Conservation (phyloP, 2,888 invertebrate species). For the Synergus japonicus region DNA sequence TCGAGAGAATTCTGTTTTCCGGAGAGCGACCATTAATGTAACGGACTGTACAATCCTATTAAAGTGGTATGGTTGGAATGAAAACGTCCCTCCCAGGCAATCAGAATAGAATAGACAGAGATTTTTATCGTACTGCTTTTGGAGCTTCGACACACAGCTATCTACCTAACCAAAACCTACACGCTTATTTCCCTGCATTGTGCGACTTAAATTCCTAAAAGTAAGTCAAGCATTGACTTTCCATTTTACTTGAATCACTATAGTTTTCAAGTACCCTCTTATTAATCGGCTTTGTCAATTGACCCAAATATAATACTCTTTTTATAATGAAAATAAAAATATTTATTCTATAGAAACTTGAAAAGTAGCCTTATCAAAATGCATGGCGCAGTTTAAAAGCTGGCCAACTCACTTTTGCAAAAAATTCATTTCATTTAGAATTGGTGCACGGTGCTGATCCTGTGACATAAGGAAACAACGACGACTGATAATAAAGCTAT, state of each 20-base stretch:
- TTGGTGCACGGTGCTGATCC: constrained; percentile 14
- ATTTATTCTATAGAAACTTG: background rate
- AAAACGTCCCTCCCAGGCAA: constrained; percentile 50
- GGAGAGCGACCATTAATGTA: background rate
- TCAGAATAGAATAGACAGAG: constrained; percentile 49
- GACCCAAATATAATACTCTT: background rate
- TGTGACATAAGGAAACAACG: constrained; percentile 31
- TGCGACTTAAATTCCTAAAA: constrained; percentile 46
- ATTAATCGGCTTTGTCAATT: too few species aligned
- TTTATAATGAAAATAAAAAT: too few species aligned
- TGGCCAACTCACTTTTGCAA: constrained; percentile 3
- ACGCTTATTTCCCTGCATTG: background rate
- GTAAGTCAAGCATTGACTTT: background rate
- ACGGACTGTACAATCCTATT: constrained; percentile 36
- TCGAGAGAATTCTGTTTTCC: too few species aligned
- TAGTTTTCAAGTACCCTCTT: too few species aligned
- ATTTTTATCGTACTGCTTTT: constrained; percentile 54
- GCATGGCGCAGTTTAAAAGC: constrained; percentile 9
- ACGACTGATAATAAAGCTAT: constrained; percentile 36
- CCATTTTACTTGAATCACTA: too few species aligned
- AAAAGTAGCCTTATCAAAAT: background rate
- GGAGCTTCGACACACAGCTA: constrained; percentile 49
- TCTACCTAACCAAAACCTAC: constrained; percentile 41
- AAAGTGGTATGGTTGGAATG: constrained; percentile 42
- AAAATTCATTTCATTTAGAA: constrained; percentile 21